Base-by-base conservation (phyloP, 2,797 vertebrate genomes). In the Babyrousa celebensis region DNA sequence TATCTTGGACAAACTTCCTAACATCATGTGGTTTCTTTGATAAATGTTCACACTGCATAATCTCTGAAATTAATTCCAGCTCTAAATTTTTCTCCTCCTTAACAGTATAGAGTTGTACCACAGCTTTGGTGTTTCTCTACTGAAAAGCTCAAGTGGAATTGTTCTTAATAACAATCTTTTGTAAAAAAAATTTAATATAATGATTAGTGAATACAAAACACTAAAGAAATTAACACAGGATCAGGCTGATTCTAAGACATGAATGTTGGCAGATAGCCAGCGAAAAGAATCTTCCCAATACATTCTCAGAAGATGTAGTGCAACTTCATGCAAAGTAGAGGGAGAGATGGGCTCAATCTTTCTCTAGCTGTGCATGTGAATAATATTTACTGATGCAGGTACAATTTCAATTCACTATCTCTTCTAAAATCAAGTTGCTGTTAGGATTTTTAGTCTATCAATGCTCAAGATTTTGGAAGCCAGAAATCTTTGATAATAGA, bases 341-440 rank as follows among this genome's bases (percentile, higher is more conserved):
- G 63, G 43, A 87, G 12, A 87, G 89, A 20, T 52, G 9, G 14
- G 3, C 5, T 93, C 32, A 72, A 25, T 68, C 16, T 68, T 20
- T 68, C 85, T 43, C 36, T 60, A 78, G 60, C 12, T 68, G 23
- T 54, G 15, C 36, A 17, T 91, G 11, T 20, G 52, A 62, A 43
- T 83, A 12, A 32, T 78, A 67, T 94, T n/a, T 67, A 85, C 23
- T 91, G 65, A 86, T 68, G 60, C 18, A 65, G 29, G 27, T 91
- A n/a, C 43, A 58, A 72, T 67, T 96, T 86, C 12, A 68, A 52
- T 29, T 80, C 83, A 48, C 3, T 29, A 23, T 18, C 15, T 68
- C 27, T 84, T 72, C 54, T 78, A 95, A 68, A 72, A 71, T 56
- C 12, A 96, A 80, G 27, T 63, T 96, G 82, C 54, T 68, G 52